These are phyloP conservation scores for Chaenocephalus aceratus DNA, from an alignment of 2,113 vertebrate species.

Conservation along the genomic window DNA sequence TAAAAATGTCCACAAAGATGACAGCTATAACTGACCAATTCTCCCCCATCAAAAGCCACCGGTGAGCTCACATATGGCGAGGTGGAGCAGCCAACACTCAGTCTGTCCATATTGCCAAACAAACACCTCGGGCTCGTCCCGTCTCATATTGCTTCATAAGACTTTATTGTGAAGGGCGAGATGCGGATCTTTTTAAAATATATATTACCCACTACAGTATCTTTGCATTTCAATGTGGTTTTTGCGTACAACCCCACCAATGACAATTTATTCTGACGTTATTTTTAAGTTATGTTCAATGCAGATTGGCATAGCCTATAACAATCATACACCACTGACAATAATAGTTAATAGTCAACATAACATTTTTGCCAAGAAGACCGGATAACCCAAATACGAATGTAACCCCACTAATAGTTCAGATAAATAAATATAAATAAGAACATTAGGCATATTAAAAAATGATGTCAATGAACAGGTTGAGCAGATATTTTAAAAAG, in stretches of 20 bases:
- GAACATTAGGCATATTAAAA: background rate
- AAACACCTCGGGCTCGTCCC: slow-evolving; percentile 81
- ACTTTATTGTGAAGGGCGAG: slow-evolving; percentile 67
- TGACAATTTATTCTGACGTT: slow-evolving; percentile 1
- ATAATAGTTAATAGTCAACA: background rate
- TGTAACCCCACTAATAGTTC: background rate
- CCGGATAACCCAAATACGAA: background rate
- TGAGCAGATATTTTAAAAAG: slow-evolving; percentile 25
- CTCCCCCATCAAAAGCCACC: slow-evolving; percentile 80
- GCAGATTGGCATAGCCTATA: background rate
- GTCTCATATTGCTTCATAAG: slow-evolving; percentile 79
- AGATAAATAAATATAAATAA: background rate
- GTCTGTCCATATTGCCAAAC: slow-evolving; percentile 82
- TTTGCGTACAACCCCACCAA: background rate
- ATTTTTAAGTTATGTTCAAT: background rate
- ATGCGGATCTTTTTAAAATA: slow-evolving; percentile 41
- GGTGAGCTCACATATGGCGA: slow-evolving; percentile 80
- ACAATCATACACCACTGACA: slow-evolving; percentile 7
- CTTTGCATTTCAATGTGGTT: slow-evolving; percentile 37
- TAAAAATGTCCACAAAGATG: slow-evolving; percentile 74
- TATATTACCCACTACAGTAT: slow-evolving; percentile 31
- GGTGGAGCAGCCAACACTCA: slow-evolving; percentile 70
- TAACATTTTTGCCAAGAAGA: background rate
- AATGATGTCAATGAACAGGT: slow-evolving; percentile 4
- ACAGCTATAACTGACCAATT: slow-evolving; percentile 81